Percentiles rank a stretch among this genome's conserved stretches.
These are phyloP conservation scores for Monochamus alternatus DNA, from an alignment of 2,888 invertebrate genomes.

Conservation along the genomic window DNA sequence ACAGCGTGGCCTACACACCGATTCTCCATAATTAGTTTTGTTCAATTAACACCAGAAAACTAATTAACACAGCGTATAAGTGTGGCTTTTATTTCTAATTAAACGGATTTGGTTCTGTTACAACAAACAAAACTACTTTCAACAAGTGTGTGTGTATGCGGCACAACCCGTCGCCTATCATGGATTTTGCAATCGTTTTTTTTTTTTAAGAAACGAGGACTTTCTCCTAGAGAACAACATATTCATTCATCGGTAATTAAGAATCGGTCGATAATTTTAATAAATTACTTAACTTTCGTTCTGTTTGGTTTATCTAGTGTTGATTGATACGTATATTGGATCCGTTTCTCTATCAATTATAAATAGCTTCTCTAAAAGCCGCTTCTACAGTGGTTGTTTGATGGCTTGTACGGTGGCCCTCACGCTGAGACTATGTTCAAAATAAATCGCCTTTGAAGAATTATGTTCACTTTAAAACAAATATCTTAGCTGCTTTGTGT, in stretches of 20 bases:
- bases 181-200: not conserved
- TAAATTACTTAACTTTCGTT: not conserved
- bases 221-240: not conserved
- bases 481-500: not conserved
- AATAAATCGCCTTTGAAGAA: not conserved
- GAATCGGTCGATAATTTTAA: not conserved
- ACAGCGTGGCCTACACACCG: not conserved
- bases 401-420: not conserved
- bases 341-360: not conserved
- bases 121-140: not conserved
- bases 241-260: slow-evolving; percentile 1
- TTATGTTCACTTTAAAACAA: slow-evolving; percentile 12
- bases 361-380: not conserved
- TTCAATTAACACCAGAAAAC: not conserved
- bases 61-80: not conserved
- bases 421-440: not conserved
- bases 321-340: slow-evolving; percentile 4
- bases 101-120: not conserved
- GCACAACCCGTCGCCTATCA: not conserved
- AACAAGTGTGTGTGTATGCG: slow-evolving; percentile 5
- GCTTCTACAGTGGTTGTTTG: not conserved
- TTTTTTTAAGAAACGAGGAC: not conserved
- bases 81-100: slow-evolving; percentile 1
- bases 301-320: not conserved
- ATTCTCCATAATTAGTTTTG: not conserved